Base-by-base conservation (phyloP, 2,888 invertebrate species). In the Hyposoter didymator region DNA sequence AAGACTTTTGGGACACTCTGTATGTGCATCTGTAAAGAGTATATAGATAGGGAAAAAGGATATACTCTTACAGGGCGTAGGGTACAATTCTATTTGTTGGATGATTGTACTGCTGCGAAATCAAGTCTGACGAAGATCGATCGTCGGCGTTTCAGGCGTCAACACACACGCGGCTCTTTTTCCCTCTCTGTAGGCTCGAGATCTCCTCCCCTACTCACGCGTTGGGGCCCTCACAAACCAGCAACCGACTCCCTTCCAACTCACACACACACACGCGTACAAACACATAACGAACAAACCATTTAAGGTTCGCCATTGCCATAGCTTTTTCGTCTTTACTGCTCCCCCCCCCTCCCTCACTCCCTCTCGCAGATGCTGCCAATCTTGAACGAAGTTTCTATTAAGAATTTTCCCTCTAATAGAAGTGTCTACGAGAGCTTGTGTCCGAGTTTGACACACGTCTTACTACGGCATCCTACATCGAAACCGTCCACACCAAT, bases 71-170 rank as follows among this genome's bases (percentile, higher is more conserved):
- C 88, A 89, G 91, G 89, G 91, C 90, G 91, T 89, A 89, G 90
- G 91, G 91, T 91, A 92, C 93, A 92, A 93, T 94, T 93, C 93
- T 93, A 93, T 94, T 93, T 93, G 93, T 93, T 93, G 93, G 93
- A 91, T 93, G 93, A 93, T 93, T 93, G 93, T 93, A 92, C 92
- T 91, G 93, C 92, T 92, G 91, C 93, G 92, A 94, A 94, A 94
- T 94, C 94, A 93, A 94, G 93, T 92, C 93, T 94, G 94, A 93
- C 94, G 94, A 94, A 93, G 94, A 93, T 94, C 94, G 94, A 94
- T 94, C 92, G 94, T 89, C 91, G 89, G 90, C 92, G 89, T 92
- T 92, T 93, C 92, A 91, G 90, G 90, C 93, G 92, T 93, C 93
- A 92, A 93, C 93, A 91, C 89, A 91, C 89, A 89, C 90, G 90